A percentile compares a stretch with the other conserved stretches of the same genome.
Evolutionary conservation across 1,140 invertebrate species (phyloP).

Genomic region (Chymomyza costata): DNA sequence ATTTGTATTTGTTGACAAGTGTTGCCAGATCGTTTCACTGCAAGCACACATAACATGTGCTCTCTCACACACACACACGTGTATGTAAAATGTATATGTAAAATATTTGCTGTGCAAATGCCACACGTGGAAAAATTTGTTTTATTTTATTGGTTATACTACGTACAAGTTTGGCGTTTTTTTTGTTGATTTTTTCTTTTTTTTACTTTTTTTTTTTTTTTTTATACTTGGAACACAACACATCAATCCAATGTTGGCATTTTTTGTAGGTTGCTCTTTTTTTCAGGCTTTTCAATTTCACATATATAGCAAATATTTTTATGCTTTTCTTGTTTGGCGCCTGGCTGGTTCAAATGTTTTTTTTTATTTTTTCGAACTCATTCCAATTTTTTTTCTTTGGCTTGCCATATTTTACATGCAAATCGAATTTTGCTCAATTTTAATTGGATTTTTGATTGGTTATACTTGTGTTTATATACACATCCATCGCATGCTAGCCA

Average conservation of each 20-base stretch:
- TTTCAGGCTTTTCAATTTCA: slow-evolving; percentile 68
- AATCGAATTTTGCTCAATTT: slow-evolving; percentile 75
- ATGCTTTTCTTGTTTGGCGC: no score
- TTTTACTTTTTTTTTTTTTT: slow-evolving; percentile 10
- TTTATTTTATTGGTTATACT: slow-evolving; percentile 64
- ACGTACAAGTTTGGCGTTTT: no score
- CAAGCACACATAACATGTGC: neutral
- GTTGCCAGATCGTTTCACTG: neutral
- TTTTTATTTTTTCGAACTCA: no score
- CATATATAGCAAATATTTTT: slow-evolving; percentile 70
- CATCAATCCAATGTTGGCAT: slow-evolving; percentile 57
- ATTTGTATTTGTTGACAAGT: neutral
- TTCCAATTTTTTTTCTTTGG: no score
- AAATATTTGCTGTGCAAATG: slow-evolving; percentile 59
- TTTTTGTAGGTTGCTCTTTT: slow-evolving; percentile 56
- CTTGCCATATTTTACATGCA: slow-evolving; percentile 74
- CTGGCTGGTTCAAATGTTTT: no score
- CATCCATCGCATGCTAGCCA: slow-evolving; percentile 45
- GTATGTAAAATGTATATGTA: slow-evolving; percentile 22
- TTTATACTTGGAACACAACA: slow-evolving; percentile 21
- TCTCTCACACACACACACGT: neutral
- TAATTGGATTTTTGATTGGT: slow-evolving; percentile 76
- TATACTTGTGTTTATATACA: slow-evolving; percentile 74
- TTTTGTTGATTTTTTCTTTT: no score
- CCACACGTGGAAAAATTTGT: slow-evolving; percentile 58